These are phyloP conservation scores for Cephalopterus ornatus DNA, from an alignment of 2,113 vertebrate species.

Conservation along the genomic window DNA sequence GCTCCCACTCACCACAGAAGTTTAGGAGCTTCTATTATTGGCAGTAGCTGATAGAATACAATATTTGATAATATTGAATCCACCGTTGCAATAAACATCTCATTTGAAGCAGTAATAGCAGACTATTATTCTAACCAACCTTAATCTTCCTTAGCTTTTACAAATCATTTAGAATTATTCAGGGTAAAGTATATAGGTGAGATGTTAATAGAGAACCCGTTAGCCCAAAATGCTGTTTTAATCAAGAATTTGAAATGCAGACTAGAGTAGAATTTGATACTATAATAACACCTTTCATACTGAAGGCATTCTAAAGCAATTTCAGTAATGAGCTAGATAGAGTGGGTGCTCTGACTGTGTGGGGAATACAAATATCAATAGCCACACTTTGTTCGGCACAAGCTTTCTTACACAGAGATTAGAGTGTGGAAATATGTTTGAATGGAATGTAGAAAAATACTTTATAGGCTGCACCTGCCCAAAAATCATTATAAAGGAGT, in stretches of 20 bases:
- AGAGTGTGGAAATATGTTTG: neutral
- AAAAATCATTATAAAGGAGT: neutral
- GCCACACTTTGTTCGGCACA: neutral
- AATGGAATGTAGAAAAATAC: neutral
- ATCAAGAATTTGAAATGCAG: slow-evolving; percentile 43
- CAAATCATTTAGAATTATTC: slow-evolving; percentile 17
- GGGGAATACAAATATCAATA: slow-evolving; percentile 29
- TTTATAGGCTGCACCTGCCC: neutral
- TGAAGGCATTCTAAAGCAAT: slow-evolving; percentile 36
- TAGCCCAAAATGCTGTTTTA: slow-evolving; percentile 35
- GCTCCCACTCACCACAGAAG: neutral
- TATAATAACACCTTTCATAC: slow-evolving; percentile 46
- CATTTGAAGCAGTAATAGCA: neutral
- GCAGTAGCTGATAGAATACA: neutral
- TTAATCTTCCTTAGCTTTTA: slow-evolving; percentile 13
- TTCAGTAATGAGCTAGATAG: slow-evolving; percentile 21
- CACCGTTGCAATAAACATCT: neutral
- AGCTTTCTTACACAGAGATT: neutral
- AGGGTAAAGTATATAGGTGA: slow-evolving; percentile 34
- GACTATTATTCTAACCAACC: neutral
- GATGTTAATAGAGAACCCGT: slow-evolving; percentile 18
- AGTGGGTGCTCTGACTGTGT: neutral
- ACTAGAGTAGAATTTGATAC: slow-evolving; percentile 23
- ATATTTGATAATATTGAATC: neutral
- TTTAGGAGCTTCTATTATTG: neutral